A percentile compares a stretch with the other conserved stretches of the same genome.
Evolutionary conservation across 2,797 vertebrate genomes (phyloP).

Genomic region (Sebastes minor): DNA sequence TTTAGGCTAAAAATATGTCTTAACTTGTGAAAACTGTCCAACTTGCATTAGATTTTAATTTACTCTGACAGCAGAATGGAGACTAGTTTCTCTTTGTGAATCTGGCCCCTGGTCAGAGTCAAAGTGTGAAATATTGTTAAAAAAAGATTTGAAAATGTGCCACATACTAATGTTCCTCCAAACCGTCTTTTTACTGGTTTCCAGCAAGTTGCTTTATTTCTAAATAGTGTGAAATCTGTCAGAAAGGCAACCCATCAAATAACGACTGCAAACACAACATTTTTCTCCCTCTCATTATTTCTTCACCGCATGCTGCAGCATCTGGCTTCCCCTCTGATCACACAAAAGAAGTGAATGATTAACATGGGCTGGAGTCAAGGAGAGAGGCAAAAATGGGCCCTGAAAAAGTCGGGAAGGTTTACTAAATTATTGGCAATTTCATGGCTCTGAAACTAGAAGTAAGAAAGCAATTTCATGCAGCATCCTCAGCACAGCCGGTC

Average conservation of each 20-base stretch:
- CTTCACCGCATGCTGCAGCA: neutral
- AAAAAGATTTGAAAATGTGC: neutral
- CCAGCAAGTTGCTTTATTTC: neutral
- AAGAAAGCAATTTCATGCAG: neutral
- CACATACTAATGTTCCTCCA: neutral
- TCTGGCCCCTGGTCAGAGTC: neutral
- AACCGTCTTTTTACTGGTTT: neutral
- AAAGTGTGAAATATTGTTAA: neutral
- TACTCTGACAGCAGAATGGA: neutral
- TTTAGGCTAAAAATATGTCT: neutral
- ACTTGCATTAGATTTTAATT: neutral
- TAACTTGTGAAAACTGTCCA: neutral
- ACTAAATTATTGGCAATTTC: neutral
- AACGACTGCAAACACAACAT: neutral
- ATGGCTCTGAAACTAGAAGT: neutral
- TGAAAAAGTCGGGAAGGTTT: neutral
- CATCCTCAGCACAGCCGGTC: neutral
- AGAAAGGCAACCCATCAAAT: neutral
- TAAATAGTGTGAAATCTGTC: neutral
- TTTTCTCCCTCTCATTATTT: neutral
- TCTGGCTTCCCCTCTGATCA: neutral
- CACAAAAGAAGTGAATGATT: neutral
- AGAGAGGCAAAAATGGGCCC: neutral
- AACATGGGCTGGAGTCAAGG: neutral
- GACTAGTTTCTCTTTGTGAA: neutral